Conservation (phyloP, 2,797 vertebrate species). For the Ctenochaetus hawaiiensis region DNA sequence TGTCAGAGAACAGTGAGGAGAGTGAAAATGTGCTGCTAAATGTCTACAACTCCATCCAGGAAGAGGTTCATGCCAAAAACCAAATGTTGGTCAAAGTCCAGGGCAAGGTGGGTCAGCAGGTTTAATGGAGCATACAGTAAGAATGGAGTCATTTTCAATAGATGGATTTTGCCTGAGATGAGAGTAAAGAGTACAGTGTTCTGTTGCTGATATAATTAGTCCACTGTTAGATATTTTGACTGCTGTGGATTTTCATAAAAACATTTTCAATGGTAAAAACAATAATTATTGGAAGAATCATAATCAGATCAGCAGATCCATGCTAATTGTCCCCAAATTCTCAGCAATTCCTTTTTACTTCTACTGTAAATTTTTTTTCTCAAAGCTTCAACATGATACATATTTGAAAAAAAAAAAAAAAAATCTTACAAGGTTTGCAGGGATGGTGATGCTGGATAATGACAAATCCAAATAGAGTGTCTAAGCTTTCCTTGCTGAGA, state of each 20-base stretch:
- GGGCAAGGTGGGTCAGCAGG: constrained; percentile 84
- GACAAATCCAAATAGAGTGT: background rate
- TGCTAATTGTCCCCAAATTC: background rate
- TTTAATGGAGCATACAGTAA: background rate
- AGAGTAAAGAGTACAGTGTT: no score
- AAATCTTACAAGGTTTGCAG: background rate
- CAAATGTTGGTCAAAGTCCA: constrained; percentile 89
- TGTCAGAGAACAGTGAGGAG: constrained; percentile 86
- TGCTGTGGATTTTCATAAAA: background rate
- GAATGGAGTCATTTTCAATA: background rate
- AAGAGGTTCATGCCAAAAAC: constrained; percentile 90
- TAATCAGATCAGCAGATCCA: background rate
- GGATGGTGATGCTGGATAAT: background rate
- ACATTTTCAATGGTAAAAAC: background rate
- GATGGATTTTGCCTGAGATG: no score
- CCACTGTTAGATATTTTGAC: background rate
- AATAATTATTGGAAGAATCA: background rate
- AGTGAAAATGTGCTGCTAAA: constrained; percentile 88
- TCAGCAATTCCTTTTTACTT: background rate
- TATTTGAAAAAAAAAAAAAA: no score
- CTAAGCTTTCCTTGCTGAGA: background rate
- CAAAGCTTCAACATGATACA: background rate
- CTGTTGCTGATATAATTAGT: no score
- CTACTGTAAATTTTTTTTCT: no score
- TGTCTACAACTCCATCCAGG: constrained; percentile 92